These are phyloP conservation scores for Pleuronectes platessa DNA, from an alignment of 2,113 vertebrate genomes.

Conservation along the genomic window DNA sequence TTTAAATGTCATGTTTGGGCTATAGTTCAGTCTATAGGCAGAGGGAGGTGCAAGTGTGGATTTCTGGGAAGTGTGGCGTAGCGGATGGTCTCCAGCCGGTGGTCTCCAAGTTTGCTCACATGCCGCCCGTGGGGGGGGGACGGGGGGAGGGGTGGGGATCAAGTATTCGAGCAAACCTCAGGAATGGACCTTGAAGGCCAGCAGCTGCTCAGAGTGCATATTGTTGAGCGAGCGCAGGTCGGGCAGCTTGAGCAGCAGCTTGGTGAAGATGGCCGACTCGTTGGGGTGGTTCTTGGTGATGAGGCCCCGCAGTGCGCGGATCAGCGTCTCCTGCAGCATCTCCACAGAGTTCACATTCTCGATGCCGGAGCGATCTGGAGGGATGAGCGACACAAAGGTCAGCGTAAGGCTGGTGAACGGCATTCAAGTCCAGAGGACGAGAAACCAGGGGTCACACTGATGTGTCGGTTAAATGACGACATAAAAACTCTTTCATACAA, in stretches of 20 bases:
- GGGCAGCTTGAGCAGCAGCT: slow-evolving; percentile 94
- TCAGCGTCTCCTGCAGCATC: slow-evolving; percentile 94
- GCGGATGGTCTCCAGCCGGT: slow-evolving; percentile 3
- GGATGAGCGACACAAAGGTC: background rate
- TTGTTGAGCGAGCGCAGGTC: slow-evolving; percentile 98
- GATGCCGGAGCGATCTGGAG: slow-evolving; percentile 92
- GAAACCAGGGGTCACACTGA: background rate
- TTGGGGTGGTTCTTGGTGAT: slow-evolving; percentile 96
- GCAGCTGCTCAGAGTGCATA: slow-evolving; percentile 97
- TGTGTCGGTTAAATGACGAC: too few species aligned
- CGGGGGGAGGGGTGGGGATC: background rate
- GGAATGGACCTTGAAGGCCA: slow-evolving; percentile 97
- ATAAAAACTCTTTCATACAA: too few species aligned
- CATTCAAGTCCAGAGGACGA: too few species aligned
- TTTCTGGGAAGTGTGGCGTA: background rate
- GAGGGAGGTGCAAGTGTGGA: background rate
- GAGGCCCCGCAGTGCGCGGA: slow-evolving; percentile 92
- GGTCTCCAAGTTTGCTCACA: slow-evolving; percentile 9
- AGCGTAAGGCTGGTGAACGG: background rate
- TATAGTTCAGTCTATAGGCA: slow-evolving; percentile 11
- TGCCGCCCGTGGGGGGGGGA: background rate
- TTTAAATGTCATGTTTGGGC: slow-evolving; percentile 12
- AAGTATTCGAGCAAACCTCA: slow-evolving; percentile 71
- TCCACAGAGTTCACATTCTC: slow-evolving; percentile 97
- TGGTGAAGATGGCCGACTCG: slow-evolving; percentile 95